Percentiles rank a stretch among this genome's conserved stretches.
Evolutionary conservation across 2,888 invertebrate species (phyloP).

Genomic region (Protula sp.): DNA sequence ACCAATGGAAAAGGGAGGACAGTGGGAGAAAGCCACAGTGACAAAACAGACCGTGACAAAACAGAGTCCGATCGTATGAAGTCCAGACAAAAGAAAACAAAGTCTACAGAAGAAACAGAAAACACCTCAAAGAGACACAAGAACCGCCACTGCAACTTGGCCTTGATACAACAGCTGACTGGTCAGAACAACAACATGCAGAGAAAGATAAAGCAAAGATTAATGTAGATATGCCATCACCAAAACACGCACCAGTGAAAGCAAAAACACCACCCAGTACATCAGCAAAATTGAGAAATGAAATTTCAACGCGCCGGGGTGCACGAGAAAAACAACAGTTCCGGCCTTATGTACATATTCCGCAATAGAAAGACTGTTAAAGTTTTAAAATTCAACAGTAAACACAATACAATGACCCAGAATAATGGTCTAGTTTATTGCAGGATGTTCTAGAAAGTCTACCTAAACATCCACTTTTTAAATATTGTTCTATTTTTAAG

Average conservation of each 20-base stretch:
- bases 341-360: not conserved
- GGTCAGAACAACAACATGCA: not conserved
- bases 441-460: no score
- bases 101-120: not conserved
- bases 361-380: no score
- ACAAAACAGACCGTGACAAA: no score
- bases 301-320: no score
- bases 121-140: not conserved
- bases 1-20: not conserved
- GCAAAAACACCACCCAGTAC: not conserved
- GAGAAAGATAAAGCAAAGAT: not conserved
- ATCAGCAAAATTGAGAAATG: not conserved
- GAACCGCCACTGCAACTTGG: not conserved
- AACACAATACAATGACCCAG: not conserved
- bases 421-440: not conserved
- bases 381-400: not conserved
- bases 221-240: no score
- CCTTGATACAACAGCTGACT: not conserved
- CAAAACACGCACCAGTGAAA: not conserved
- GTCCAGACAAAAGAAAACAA: not conserved
- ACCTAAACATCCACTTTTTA: no score
- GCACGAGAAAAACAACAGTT: not conserved
- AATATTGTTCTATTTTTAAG: no score
- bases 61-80: not conserved
- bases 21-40: no score